These are phyloP conservation scores for Scaptomyza pallida DNA, from an alignment of 1,140 invertebrate genomes.

Conservation along the genomic window DNA sequence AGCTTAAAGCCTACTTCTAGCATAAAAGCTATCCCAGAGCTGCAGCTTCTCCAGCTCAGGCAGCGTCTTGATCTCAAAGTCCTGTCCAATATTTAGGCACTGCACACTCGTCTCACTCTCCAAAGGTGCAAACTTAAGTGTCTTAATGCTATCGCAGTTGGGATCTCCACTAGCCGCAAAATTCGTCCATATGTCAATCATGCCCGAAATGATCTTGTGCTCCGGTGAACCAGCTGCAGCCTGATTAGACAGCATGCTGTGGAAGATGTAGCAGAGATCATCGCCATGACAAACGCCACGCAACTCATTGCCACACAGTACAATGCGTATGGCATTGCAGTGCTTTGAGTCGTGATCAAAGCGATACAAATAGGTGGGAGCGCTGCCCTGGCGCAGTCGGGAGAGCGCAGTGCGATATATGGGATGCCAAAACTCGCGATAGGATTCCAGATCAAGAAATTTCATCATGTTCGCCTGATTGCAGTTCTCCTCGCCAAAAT, in stretches of 20 bases:
- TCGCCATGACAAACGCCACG: slow-evolving; percentile 87
- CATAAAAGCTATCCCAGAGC: slow-evolving; percentile 84
- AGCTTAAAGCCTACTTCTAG: slow-evolving; percentile 38
- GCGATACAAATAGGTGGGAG: slow-evolving; percentile 84
- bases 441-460: slow-evolving; percentile 74
- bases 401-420: slow-evolving; percentile 78
- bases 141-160: slow-evolving; percentile 63
- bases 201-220: slow-evolving; percentile 79
- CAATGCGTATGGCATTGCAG: slow-evolving; percentile 72
- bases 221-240: slow-evolving; percentile 69
- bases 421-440: slow-evolving; percentile 84
- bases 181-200: slow-evolving; percentile 85
- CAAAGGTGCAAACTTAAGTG: slow-evolving; percentile 75
- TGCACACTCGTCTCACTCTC: slow-evolving; percentile 60
- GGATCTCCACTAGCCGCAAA: slow-evolving; percentile 84
- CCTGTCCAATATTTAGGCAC: slow-evolving; percentile 83
- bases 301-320: slow-evolving; percentile 70
- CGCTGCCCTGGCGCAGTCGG: slow-evolving; percentile 61
- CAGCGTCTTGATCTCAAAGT: slow-evolving; percentile 70
- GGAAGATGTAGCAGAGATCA: slow-evolving; percentile 87
- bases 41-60: slow-evolving; percentile 83
- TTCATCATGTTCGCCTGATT: slow-evolving; percentile 68
- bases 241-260: slow-evolving; percentile 83
- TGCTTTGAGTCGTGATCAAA: slow-evolving; percentile 83
- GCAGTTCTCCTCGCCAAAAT: slow-evolving; percentile 70